Evolutionary conservation across 35 echinoderm and acorn worm genomes (phyloP), one percentile per base, ranked within the genome.

Genomic region (Lytechinus pictus): DNA sequence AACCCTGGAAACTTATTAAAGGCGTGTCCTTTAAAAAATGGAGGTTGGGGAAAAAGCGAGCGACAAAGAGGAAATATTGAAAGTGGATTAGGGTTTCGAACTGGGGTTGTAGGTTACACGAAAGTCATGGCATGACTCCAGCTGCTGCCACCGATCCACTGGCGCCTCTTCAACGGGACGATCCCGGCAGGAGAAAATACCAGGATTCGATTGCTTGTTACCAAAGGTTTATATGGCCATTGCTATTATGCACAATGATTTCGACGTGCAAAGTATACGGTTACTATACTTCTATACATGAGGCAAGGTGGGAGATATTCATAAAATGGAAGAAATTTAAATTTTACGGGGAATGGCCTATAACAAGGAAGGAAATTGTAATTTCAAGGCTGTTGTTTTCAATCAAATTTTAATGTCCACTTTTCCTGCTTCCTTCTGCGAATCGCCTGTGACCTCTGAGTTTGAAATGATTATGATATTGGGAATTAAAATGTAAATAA

Each of bases 151-250:
- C 66, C 66, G 66, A 79, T 79, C 66, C 66, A 79, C 66, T 79
- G 66, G 66, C 66, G 66, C 19, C 66, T 24, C 6, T 79, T 79
- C 66, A 79, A 24, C n/a, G 66, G 66, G 66, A 79, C 66, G 66
- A 79, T 79, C 66, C 66, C 66, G 66, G 66, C 66, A n/a, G 66
- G 57, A 79, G n/a, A n/a, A 79, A 79, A 79, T 79, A 79, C 21
- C 66, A 79, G 16, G 66, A 79, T 79, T 24, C 66, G 12, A 5
- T 79, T 4, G 66, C 16, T 79, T 7, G 12, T 79, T 79, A 79
- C 66, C 19, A 79, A 79, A 24, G 66, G 66, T n/a, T 19, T 79
- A 7, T 79, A 79, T 3, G 66, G 66, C 19, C 66, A 79, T 79
- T n/a, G 66, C 66, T n/a, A 79, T 24, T 5, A 24, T 24, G 16